A percentile compares a stretch with the other conserved stretches of the same genome.
Conservation (phyloP, 2,888 invertebrate species). For the Priocnemis perturbator region DNA sequence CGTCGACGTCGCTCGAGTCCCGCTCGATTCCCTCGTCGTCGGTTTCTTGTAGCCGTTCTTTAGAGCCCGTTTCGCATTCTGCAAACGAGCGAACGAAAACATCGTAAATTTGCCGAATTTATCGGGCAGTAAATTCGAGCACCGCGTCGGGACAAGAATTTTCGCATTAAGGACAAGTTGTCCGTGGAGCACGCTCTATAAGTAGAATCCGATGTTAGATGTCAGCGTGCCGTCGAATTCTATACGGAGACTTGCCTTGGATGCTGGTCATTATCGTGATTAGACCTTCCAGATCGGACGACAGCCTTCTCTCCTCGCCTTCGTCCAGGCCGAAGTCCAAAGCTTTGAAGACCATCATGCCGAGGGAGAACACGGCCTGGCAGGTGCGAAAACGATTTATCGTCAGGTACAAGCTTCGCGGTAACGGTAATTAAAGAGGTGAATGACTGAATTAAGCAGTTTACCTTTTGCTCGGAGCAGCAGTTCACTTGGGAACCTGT, state of each 20-base stretch:
- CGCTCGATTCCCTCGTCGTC: slow-evolving; percentile 94
- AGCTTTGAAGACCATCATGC: slow-evolving; percentile 90
- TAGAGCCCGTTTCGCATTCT: slow-evolving; percentile 70
- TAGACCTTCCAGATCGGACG: slow-evolving; percentile 89
- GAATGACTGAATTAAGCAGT: neutral
- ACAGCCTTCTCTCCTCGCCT: slow-evolving; percentile 91
- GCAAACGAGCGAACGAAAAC: neutral
- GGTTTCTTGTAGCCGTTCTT: slow-evolving; percentile 79
- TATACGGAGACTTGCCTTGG: too few species aligned
- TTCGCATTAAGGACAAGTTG: too few species aligned
- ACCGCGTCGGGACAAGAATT: neutral
- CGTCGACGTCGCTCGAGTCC: slow-evolving; percentile 84
- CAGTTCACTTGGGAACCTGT: slow-evolving; percentile 46
- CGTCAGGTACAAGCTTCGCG: slow-evolving; percentile 9
- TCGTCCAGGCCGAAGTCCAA: slow-evolving; percentile 91
- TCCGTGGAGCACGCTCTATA: too few species aligned
- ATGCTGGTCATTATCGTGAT: slow-evolving; percentile 91
- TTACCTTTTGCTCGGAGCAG: slow-evolving; percentile 59
- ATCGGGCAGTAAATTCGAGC: neutral
- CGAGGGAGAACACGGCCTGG: slow-evolving; percentile 88
- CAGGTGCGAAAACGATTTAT: slow-evolving; percentile 65
- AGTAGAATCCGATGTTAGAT: too few species aligned
- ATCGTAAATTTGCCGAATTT: too few species aligned
- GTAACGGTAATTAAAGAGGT: neutral
- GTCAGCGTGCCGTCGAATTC: too few species aligned